Percentiles rank a stretch among this genome's conserved stretches.
Conservation (phyloP, 1,140 invertebrate species). For the Drosophila parvula region DNA sequence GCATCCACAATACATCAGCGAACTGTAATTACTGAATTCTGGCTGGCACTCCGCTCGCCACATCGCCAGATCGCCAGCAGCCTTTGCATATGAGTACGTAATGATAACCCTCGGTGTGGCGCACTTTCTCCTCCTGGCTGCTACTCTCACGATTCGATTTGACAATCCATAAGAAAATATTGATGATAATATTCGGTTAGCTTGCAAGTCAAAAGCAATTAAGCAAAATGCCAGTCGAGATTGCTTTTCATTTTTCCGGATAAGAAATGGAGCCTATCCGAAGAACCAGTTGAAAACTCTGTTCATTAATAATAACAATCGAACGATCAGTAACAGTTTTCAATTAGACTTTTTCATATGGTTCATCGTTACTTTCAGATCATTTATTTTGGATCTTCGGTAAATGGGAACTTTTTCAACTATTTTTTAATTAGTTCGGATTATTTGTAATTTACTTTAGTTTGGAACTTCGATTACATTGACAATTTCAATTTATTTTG, state of each 20-base stretch:
- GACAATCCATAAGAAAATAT: constrained; percentile 44
- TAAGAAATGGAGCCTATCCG: neutral
- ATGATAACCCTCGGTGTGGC: constrained; percentile 60
- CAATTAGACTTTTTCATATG: neutral
- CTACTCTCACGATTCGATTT: constrained; percentile 19
- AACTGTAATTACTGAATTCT: constrained; percentile 58
- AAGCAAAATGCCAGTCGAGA: constrained; percentile 3
- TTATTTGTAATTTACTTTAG: too few species aligned
- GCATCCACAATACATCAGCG: constrained; percentile 27
- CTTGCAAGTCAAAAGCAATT: constrained; percentile 30
- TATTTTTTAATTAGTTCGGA: neutral
- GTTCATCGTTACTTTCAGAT: neutral
- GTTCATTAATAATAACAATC: constrained; percentile 26
- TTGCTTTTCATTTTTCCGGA: neutral
- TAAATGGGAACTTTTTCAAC: neutral
- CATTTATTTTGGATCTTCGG: neutral
- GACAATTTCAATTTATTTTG: neutral
- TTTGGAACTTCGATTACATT: too few species aligned
- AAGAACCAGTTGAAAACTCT: constrained; percentile 9
- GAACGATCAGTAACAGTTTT: neutral
- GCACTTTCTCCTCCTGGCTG: constrained; percentile 56
- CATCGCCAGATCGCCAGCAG: constrained; percentile 8
- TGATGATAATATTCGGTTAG: constrained; percentile 31
- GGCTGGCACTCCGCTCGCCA: constrained; percentile 28
- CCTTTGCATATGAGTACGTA: constrained; percentile 42